Evolutionary conservation across 2,888 invertebrate genomes (phyloP), one percentile per base, ranked within the genome.

Genomic region (Gortyna flavago): DNA sequence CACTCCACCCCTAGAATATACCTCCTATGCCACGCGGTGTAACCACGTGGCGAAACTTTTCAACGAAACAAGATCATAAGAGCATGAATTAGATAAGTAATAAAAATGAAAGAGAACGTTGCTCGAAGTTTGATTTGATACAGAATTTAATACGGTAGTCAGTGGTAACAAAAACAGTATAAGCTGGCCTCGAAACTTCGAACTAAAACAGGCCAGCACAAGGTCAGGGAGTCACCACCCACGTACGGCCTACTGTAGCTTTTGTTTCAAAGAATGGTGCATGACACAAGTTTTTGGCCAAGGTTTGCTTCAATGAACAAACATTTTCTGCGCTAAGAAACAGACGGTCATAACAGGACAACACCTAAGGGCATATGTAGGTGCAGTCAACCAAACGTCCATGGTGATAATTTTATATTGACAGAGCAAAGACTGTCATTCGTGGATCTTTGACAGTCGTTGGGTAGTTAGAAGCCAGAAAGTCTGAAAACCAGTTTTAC

Each of bases 11-110:
- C 57, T 66, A 44, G 29, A 41, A 51, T 62, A 21, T 38, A 74
- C 72, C 69, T 74, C 41, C 65, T 16, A 48, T 13, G 5, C 68
- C 84, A 84, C 71, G 84, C 61, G 75, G 62, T 68, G 21, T 38
- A 11, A 48, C 38, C 80, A 80, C 80, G 82, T 72, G 82, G 75
- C 16, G 29, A 65, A 65, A 72, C 38, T 59, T 71, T 54, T 38
- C 21, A 57, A 57, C n/a, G 25, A 25, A 59, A 67, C 25, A 59
- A 57, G 9, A 25, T 48, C 9, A 0, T n/a, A 62, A 29, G 16
- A 32, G 35, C 41, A 41, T 11, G 54, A 44, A 0, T 8, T 57
- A 57, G 7, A 5, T 29, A 61, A 38, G 13, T 70, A 41, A n/a
- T 11, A 44, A 48, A 29, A 48, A 57, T 59, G 0, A 70, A 61